phyloP scores from a whole-genome alignment of 2,113 vertebrate species.

The Rhabdornis inornatus region DNA sequence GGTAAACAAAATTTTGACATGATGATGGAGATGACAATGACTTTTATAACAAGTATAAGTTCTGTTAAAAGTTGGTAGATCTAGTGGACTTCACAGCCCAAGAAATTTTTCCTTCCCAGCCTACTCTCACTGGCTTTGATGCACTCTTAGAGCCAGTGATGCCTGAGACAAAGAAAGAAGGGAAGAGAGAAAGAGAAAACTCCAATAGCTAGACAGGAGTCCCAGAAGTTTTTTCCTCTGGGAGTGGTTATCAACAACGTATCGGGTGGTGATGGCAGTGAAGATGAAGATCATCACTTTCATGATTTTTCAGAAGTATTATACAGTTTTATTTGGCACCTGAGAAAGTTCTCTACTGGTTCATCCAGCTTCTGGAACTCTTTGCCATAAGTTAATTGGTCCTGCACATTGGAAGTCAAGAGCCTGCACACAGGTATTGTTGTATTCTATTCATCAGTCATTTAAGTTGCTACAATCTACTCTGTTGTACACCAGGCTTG shows the following conservation, averaged over 20 bases:
- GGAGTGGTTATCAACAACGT: fast-evolving
- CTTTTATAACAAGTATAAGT: background rate
- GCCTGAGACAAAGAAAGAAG: background rate
- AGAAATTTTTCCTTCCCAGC: background rate
- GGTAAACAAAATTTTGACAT: background rate
- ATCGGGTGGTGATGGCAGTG: background rate
- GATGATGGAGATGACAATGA: background rate
- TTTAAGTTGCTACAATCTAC: background rate
- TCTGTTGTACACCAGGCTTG: background rate
- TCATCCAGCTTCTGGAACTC: background rate
- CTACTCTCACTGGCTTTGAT: background rate
- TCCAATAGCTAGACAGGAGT: background rate
- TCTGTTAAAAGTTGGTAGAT: background rate
- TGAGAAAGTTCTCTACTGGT: background rate
- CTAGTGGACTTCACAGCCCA: background rate
- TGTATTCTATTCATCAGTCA: background rate
- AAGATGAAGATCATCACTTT: background rate
- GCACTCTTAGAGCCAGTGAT: background rate
- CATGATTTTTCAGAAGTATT: background rate
- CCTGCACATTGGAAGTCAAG: background rate
- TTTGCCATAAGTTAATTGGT: background rate
- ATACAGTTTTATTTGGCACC: background rate
- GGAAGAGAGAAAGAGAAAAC: background rate
- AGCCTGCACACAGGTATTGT: background rate
- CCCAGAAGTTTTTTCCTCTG: background rate